Conservation (phyloP, 1,140 invertebrate genomes). For the Lepidostoma basale region DNA sequence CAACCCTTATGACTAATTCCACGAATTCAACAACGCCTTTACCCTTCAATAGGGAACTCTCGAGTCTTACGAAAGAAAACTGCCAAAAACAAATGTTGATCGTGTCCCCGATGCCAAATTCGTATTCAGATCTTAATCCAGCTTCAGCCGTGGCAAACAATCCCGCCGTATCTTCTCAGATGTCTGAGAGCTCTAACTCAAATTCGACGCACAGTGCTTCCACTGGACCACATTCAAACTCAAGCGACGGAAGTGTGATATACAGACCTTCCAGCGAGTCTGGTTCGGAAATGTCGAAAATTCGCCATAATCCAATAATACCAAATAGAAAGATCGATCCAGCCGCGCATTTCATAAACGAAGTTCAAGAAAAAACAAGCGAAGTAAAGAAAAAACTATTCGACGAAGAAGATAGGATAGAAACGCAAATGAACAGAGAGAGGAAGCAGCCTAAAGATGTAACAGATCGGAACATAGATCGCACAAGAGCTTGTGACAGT, state of each 20-base stretch:
- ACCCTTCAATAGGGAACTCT: slow-evolving; percentile 59
- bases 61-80: slow-evolving; percentile 58
- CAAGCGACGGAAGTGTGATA: slow-evolving; percentile 71
- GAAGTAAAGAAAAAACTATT: slow-evolving; percentile 46
- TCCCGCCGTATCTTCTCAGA: slow-evolving; percentile 57
- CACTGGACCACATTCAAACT: slow-evolving; percentile 68
- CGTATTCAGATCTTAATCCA: slow-evolving; percentile 47
- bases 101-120: slow-evolving; percentile 77
- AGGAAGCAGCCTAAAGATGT: slow-evolving; percentile 23
- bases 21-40: slow-evolving; percentile 56
- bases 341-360: slow-evolving; percentile 57
- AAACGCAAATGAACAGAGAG: slow-evolving; percentile 24
- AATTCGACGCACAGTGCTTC: slow-evolving; percentile 65
- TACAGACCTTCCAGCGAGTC: slow-evolving; percentile 72
- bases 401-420: slow-evolving; percentile 33
- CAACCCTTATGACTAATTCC: slow-evolving; percentile 58
- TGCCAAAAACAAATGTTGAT: slow-evolving; percentile 68
- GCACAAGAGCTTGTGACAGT: slow-evolving; percentile 55
- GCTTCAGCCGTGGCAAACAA: slow-evolving; percentile 47
- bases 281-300: slow-evolving; percentile 64
- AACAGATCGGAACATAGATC: slow-evolving; percentile 48
- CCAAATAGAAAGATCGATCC: slow-evolving; percentile 65
- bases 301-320: slow-evolving; percentile 53
- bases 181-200: slow-evolving; percentile 65
- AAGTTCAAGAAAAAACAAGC: slow-evolving; percentile 58